Evolutionary conservation across 2,797 vertebrate genomes (phyloP), one percentile per base, ranked within the genome.

Genomic region (Fringilla coelebs): DNA sequence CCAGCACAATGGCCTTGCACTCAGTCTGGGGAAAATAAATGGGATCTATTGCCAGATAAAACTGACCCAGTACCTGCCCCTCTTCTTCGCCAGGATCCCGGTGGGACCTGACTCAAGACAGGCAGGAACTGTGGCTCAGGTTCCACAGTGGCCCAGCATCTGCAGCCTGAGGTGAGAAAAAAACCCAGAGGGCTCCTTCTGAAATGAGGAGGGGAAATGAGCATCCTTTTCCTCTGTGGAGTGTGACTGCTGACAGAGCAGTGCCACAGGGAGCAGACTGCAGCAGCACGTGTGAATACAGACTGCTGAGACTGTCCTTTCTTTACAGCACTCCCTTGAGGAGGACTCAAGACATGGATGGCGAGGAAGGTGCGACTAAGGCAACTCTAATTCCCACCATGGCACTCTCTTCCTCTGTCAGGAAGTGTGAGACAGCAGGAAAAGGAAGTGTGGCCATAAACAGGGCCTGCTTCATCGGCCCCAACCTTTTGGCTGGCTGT

Each of bases 261-360:
- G 32, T 49, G 55, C 43, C 26, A 8, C 62, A 57, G 36, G 38
- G 36, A 38, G 6, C 71, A 38, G 49, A 19, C n/a, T 0, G 0
- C 38, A 76, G 70, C 41, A 75, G 28, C 28, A 18, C 1, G 0
- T 38, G 36, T 49, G 22, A 45, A 26, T 16, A 22, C 29, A 45
- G 29, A 7, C 38, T 77, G 45, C 58, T 71, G 45, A 83, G 43
- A 51, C 12, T 22, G n/a, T 14, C 26, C 38, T 58, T 83, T 77
- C n/a, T 46, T 46, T 32, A 28, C 1, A 0, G 17, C 26, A 8
- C 29, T 31, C n/a, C 21, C 15, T 63, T 32, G 31, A 58, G n/a
- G n/a, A 58, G 13, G 14, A 26, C n/a, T 68, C 34, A 31, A 34
- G 51, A 40, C 38, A 7, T 32, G 21, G 21, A 52, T 65, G 57